Evolutionary conservation across 2,888 invertebrate genomes (phyloP), one percentile per base, ranked within the genome.

Genomic region (Andrena haemorrhoa): DNA sequence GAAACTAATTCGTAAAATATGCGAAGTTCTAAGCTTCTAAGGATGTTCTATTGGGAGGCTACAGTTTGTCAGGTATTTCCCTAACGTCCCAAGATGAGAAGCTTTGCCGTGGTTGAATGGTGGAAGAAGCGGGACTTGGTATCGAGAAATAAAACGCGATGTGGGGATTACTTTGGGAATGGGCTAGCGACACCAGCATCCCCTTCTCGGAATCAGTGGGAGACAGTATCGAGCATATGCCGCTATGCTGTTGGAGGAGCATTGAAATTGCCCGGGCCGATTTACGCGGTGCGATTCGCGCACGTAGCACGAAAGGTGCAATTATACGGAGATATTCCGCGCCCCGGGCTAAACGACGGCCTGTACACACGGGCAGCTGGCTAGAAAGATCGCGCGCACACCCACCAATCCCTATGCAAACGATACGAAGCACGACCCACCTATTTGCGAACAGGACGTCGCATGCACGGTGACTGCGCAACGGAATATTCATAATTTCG

Each of bases 281-380:
- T 82, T 23, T 56, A 74, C 73, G 73, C 77, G 76, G 70, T 63
- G 56, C 51, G 35, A 70, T 35, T 51, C 47, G 61, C 69, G 61
- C 77, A 65, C 74, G 60, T 63, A 72, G 56, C 78, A 64, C 83
- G 77, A 83, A 83, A 83, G 86, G 73, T 75, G 83, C 86, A 86
- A 85, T 85, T 85, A 85, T 80, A 81, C 75, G 72, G 80, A 86
- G 83, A 85, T 86, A 83, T 85, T 72, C 86, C 75, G 58, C 61
- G 35, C 71, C 64, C 51, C 74, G 64, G 60, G 64, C 64, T 74
- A 81, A 84, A 75, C 83, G 68, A 31, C 72, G 35, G 23, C 41
- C 71, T 49, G 69, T 61, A 41, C 35, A 61, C 41, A 80, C 68
- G 41, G 35, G n/a, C 65, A 60, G 49, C 58, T 69, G 75, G 49